Base-by-base conservation (phyloP, 2,888 invertebrate genomes). In the Calliphora vomitoria region DNA sequence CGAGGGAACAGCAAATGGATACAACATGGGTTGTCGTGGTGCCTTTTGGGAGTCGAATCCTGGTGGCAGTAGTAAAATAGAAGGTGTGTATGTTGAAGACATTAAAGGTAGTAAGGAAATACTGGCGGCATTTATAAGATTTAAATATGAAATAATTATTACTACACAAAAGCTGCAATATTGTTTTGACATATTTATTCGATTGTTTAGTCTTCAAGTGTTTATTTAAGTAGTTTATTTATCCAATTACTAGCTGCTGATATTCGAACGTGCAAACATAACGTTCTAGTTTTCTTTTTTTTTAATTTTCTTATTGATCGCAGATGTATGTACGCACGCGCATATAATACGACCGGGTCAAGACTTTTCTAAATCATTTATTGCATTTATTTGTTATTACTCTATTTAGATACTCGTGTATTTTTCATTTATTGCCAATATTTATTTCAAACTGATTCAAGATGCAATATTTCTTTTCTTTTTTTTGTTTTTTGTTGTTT, bases 41-140 rank as follows among this genome's bases (percentile, higher is more conserved):
- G 86, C 71, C 69, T 64, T n/a, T 76, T 88, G 88, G 13, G 90
- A 88, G 50, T 85, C 85, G 64, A 89, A 90, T 8, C 89, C 90
- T 31, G 87, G 76, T 8, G 89, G 89, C 20, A 90, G 35, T 18
- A 87, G 74, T 66, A 86, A 44, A 75, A 86, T 87, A 3, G 82
- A 85, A 15, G 87, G 87, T 25, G 82, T 85, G 6, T 69, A 75
- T 3, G 87, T 85, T 35, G 85, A 68, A 4, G 58, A 20, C 15
- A 41, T 44, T 20, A 69, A 53, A 20, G 80, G 35, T 53, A 38
- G 62, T 31, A 75, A 13, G 3, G 74, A 47, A 64, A 79, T 82
- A 66, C 47, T 71, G 13, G 55, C 64, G 55, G 74, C 79, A 64
- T 74, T 69, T 41, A 82, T 38, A 31, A 79, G 41, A 10, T 74